A percentile compares a stretch with the other conserved stretches of the same genome.
Conservation (phyloP, 2,888 invertebrate species). For the Congeria kusceri region DNA sequence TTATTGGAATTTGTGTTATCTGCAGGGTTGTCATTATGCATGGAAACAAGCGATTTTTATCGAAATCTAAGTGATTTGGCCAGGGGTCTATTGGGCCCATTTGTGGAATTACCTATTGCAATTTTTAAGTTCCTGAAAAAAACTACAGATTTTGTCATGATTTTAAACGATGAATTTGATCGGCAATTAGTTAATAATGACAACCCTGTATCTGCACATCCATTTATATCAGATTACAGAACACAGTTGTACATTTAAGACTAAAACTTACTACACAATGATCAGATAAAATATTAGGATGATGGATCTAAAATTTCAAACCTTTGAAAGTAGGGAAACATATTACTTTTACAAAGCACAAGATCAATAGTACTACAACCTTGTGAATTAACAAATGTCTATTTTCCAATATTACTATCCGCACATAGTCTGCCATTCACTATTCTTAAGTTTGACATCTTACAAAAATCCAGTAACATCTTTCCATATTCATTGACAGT, state of each 20-base stretch:
- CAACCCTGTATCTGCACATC: too few species aligned
- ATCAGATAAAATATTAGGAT: conserved; percentile 1
- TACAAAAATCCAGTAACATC: conserved; percentile 3
- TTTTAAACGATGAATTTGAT: too few species aligned
- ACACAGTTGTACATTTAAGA: background rate
- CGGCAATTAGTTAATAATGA: too few species aligned
- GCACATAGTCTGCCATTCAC: background rate
- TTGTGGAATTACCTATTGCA: too few species aligned
- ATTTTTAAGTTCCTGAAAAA: too few species aligned
- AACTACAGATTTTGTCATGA: too few species aligned
- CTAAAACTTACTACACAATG: background rate
- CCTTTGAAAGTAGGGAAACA: background rate
- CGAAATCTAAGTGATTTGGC: too few species aligned
- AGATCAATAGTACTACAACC: conserved; percentile 4
- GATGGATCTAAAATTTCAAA: background rate
- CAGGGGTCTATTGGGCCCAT: too few species aligned
- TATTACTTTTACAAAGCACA: background rate
- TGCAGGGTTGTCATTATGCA: too few species aligned
- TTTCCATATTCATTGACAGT: conserved; percentile 1
- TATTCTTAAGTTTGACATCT: background rate
- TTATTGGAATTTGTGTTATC: too few species aligned
- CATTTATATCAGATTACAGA: too few species aligned
- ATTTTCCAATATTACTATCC: background rate
- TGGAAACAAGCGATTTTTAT: too few species aligned
- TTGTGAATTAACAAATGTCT: background rate